Conservation (phyloP, 2,113 vertebrate genomes). For the Ondatra zibethicus region DNA sequence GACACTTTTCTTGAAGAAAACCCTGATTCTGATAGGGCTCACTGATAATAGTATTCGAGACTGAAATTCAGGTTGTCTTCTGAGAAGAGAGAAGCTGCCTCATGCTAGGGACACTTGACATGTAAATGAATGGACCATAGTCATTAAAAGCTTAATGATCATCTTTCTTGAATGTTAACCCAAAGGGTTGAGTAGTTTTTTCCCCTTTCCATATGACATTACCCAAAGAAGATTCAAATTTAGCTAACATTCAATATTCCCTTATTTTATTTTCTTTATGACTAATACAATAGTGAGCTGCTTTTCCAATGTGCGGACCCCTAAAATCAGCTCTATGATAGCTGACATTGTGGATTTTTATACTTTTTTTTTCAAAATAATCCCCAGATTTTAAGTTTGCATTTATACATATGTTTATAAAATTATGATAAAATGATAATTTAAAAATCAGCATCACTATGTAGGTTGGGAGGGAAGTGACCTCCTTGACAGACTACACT, state of each 20-base stretch:
- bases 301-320: background rate
- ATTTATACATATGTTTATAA: background rate
- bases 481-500: conserved; percentile 47
- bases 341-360: background rate
- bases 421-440: background rate
- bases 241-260: background rate
- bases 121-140: conserved; percentile 47
- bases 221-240: conserved; percentile 39
- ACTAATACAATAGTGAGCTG: conserved; percentile 14
- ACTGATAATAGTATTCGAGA: conserved; percentile 22
- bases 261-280: conserved; percentile 22
- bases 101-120: conserved; percentile 39
- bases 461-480: background rate
- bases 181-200: background rate
- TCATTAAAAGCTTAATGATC: conserved; percentile 30
- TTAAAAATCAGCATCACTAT: conserved; percentile 16
- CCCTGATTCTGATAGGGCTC: background rate
- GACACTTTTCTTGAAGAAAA: background rate
- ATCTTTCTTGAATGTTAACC: conserved; percentile 45
- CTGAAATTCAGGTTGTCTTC: conserved; percentile 23
- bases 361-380: background rate
- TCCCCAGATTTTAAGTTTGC: background rate
- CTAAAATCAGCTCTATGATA: background rate
- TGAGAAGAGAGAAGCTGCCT: conserved; percentile 20
- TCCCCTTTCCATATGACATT: background rate